phyloP scores from a whole-genome alignment of 2,113 vertebrate genomes.

The Seriola rivoliana region DNA sequence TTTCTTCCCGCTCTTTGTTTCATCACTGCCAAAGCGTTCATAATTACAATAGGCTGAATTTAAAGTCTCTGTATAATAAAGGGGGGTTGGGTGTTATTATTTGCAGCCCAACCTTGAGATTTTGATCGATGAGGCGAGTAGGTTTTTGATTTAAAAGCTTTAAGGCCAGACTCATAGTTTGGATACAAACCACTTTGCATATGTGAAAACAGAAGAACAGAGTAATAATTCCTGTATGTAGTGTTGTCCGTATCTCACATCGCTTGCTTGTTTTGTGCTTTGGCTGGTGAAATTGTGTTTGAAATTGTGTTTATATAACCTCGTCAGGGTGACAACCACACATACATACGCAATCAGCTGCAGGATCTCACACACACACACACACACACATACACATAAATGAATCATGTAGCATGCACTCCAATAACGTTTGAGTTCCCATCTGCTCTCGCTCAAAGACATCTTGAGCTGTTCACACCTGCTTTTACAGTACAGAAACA shows the following conservation, averaged over 20 bases:
- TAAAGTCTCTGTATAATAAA: background rate
- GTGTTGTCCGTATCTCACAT: background rate
- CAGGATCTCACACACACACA: constrained; percentile 17
- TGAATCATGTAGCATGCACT: constrained; percentile 62
- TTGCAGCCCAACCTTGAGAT: background rate
- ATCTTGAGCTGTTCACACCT: constrained; percentile 63
- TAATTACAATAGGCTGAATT: background rate
- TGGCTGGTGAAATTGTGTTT: constrained; percentile 40
- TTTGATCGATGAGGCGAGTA: background rate
- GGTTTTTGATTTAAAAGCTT: background rate
- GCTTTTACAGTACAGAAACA: constrained; percentile 40
- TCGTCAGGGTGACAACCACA: constrained; percentile 23
- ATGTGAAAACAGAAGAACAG: background rate
- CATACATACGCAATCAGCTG: constrained; percentile 35
- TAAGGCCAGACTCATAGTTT: background rate
- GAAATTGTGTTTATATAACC: constrained; percentile 49
- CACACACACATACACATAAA: constrained; percentile 48
- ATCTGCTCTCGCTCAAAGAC: constrained; percentile 67
- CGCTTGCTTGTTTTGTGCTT: constrained; percentile 20
- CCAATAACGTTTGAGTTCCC: constrained; percentile 62
- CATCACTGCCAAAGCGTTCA: background rate
- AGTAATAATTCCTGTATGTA: background rate
- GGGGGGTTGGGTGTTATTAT: background rate
- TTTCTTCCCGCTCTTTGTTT: background rate
- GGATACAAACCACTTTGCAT: background rate